A percentile compares a stretch with the other conserved stretches of the same genome.
These are phyloP conservation scores for Heterocephalus glaber DNA, from an alignment of 2,113 vertebrate genomes.

Conservation along the genomic window DNA sequence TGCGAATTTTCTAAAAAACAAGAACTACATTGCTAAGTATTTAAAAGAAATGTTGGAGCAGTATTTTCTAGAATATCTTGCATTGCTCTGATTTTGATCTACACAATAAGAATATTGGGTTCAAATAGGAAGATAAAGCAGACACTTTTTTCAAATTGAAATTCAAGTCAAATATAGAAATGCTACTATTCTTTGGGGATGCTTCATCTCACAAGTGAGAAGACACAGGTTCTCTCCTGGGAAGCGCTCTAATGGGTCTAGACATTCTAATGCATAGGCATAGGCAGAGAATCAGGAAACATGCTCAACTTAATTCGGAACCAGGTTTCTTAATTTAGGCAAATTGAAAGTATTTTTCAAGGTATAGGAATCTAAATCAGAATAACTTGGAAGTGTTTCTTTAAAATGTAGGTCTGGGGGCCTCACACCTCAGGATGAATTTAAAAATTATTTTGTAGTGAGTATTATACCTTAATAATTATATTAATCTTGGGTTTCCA, in stretches of 20 bases:
- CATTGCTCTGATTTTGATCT: conserved; percentile 19
- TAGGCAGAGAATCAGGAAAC: not conserved
- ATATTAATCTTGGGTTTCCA: not conserved
- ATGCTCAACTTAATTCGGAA: not conserved
- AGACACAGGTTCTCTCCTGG: not conserved
- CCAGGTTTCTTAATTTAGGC: not conserved
- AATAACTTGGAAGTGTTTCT: not conserved
- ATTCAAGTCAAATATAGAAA: conserved; percentile 1
- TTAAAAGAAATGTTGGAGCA: not conserved
- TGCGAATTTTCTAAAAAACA: conserved; percentile 36
- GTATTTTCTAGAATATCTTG: not conserved
- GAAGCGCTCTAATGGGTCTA: not conserved
- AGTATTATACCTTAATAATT: not conserved
- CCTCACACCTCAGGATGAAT: not conserved
- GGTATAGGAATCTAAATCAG: not conserved
- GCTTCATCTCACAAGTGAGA: not conserved
- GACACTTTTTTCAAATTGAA: not conserved
- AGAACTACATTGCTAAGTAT: not conserved
- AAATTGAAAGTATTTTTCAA: not conserved
- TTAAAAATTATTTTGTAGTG: not conserved
- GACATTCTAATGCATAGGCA: not conserved
- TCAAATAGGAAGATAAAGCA: conserved; percentile 3
- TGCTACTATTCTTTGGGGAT: not conserved
- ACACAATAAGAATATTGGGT: not conserved
- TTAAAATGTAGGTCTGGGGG: not conserved